A percentile compares a stretch with the other conserved stretches of the same genome.
Evolutionary conservation across 2,888 invertebrate species (phyloP).

Genomic region (Enchytraeus crypticus): DNA sequence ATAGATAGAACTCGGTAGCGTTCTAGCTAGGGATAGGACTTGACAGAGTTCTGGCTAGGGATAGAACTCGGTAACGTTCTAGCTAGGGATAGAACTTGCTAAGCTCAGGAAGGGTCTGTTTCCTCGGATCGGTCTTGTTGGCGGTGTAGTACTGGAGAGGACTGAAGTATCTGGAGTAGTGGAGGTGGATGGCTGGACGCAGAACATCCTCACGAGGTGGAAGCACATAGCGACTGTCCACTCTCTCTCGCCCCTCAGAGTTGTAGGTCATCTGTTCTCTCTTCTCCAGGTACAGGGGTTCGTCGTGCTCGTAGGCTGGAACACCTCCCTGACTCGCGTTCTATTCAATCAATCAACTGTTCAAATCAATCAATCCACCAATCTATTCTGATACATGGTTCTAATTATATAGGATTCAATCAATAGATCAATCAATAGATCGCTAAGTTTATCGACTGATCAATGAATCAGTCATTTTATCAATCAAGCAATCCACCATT

Average conservation of each 20-base stretch:
- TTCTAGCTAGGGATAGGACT: too few species aligned
- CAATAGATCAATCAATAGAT: too few species aligned
- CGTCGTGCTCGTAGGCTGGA: conserved; percentile 47
- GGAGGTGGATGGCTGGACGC: conserved; percentile 39
- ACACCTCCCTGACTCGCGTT: conserved; percentile 43
- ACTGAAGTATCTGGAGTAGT: conserved; percentile 41
- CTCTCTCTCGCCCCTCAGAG: conserved; percentile 40
- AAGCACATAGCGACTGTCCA: conserved; percentile 38
- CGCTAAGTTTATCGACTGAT: too few species aligned
- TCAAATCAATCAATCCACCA: background rate
- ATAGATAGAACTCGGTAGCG: too few species aligned
- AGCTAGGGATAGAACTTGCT: too few species aligned
- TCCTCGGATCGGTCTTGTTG: too few species aligned
- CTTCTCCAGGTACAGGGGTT: conserved; percentile 44
- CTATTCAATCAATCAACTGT: conserved; percentile 26
- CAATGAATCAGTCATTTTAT: too few species aligned
- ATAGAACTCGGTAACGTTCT: too few species aligned
- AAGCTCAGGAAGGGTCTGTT: too few species aligned
- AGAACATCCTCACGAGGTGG: conserved; percentile 38
- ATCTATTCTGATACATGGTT: background rate
- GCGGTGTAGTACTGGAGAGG: conserved; percentile 32
- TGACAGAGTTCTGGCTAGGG: too few species aligned
- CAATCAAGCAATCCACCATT: too few species aligned
- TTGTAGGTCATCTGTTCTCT: conserved; percentile 47
- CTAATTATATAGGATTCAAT: too few species aligned